phyloP scores from a whole-genome alignment of 2,797 vertebrate genomes.

The Threskiornis aethiopicus region DNA sequence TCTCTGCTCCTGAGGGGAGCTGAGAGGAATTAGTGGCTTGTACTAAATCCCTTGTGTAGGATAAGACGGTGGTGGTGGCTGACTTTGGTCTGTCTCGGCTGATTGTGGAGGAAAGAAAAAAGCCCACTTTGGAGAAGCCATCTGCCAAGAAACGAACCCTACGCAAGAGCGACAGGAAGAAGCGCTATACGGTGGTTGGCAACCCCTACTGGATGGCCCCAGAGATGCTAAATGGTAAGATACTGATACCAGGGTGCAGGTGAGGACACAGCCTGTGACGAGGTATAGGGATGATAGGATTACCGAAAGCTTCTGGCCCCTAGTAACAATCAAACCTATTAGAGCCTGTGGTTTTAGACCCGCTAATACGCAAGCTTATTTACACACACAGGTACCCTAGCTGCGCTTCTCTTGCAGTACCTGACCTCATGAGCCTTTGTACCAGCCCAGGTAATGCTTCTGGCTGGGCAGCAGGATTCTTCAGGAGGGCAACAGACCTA shows the following conservation, averaged over 20 bases:
- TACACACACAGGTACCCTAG: not conserved
- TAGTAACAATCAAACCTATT: not conserved
- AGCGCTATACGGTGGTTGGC: constrained; percentile 93
- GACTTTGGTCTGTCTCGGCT: constrained; percentile 93
- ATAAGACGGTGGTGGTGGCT: constrained; percentile 93
- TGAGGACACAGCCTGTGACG: not conserved
- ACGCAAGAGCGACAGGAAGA: constrained; percentile 87
- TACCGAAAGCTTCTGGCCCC: not conserved
- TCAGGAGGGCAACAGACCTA: not conserved
- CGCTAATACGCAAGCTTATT: not conserved
- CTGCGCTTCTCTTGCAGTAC: not conserved
- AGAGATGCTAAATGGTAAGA: constrained; percentile 93
- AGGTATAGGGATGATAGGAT: not conserved
- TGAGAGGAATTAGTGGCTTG: not conserved
- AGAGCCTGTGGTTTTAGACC: not conserved
- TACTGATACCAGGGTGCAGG: not conserved
- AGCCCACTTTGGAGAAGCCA: constrained; percentile 81
- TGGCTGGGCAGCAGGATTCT: not conserved
- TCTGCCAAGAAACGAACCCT: constrained; percentile 86
- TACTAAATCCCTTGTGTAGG: constrained; percentile 64
- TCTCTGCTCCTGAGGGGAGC: not conserved
- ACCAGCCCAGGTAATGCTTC: not conserved
- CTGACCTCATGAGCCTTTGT: not conserved
- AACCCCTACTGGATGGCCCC: constrained; percentile 98
- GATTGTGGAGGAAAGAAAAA: constrained; percentile 88